These are phyloP conservation scores for Pseudocheirus occidentalis DNA, from an alignment of 2,797 vertebrate genomes.

Conservation along the genomic window DNA sequence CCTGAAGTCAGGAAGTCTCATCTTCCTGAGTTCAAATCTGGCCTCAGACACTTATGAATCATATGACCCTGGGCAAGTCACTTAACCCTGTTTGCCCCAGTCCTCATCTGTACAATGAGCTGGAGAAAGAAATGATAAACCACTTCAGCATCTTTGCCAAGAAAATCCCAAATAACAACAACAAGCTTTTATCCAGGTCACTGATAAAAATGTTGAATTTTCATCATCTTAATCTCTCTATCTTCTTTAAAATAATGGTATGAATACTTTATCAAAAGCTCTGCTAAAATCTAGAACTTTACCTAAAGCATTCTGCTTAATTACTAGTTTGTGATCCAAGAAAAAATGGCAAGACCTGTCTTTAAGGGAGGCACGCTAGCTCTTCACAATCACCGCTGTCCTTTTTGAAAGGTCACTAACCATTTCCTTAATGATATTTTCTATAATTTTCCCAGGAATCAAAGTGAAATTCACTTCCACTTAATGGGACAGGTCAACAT, in stretches of 20 bases:
- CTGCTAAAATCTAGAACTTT: background rate
- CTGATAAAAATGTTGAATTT: background rate
- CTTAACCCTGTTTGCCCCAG: too few species aligned
- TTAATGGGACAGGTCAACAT: background rate
- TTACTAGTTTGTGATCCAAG: background rate
- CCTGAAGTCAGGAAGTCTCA: too few species aligned
- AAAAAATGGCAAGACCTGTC: too few species aligned
- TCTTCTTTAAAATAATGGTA: background rate
- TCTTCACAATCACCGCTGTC: background rate
- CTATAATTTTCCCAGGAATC: background rate
- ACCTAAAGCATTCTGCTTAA: too few species aligned
- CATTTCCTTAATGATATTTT: background rate
- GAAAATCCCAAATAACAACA: background rate
- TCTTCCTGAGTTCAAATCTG: too few species aligned
- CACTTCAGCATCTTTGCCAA: background rate
- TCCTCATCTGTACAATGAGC: too few species aligned
- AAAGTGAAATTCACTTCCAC: background rate
- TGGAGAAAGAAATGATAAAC: too few species aligned
- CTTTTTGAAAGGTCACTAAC: background rate
- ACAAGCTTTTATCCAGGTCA: background rate
- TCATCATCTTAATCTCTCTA: background rate
- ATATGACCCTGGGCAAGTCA: too few species aligned
- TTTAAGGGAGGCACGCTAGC: background rate
- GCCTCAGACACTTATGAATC: too few species aligned
- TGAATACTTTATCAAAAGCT: background rate